A percentile compares a stretch with the other conserved stretches of the same genome.
These are phyloP conservation scores for Bolborhynchus lineola DNA, from an alignment of 2,113 vertebrate species.

Conservation along the genomic window DNA sequence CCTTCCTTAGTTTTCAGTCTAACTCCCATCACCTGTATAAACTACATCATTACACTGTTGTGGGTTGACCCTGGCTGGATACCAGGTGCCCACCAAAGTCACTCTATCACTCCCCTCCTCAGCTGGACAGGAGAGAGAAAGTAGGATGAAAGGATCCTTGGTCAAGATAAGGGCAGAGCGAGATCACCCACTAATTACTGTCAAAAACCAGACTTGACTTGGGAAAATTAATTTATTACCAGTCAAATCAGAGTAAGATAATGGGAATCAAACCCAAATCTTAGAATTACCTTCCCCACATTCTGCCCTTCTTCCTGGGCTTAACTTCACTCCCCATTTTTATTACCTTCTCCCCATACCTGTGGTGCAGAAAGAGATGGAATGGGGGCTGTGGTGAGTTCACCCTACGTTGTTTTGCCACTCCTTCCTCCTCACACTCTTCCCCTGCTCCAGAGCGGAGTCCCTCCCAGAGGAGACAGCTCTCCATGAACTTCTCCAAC, in stretches of 20 bases:
- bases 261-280: background rate
- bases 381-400: background rate
- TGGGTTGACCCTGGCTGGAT: background rate
- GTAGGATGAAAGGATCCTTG: rapidly evolving
- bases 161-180: background rate
- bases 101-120: background rate
- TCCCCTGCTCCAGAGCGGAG: background rate
- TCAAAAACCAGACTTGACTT: background rate
- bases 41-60: background rate
- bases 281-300: background rate
- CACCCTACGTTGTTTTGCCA: background rate
- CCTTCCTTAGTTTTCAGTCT: background rate
- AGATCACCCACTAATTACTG: background rate
- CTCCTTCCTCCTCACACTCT: background rate
- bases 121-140: background rate
- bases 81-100: background rate
- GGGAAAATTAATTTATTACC: background rate
- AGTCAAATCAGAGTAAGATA: background rate
- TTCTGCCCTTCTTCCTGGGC: background rate
- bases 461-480: rapidly evolving
- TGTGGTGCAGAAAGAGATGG: background rate
- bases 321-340: background rate
- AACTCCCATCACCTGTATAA: background rate
- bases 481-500: background rate
- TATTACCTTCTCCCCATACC: background rate